Percentiles rank a stretch among this genome's conserved stretches.
These are phyloP conservation scores for Prunella himalayana DNA, from an alignment of 2,113 vertebrate species.

Conservation along the genomic window DNA sequence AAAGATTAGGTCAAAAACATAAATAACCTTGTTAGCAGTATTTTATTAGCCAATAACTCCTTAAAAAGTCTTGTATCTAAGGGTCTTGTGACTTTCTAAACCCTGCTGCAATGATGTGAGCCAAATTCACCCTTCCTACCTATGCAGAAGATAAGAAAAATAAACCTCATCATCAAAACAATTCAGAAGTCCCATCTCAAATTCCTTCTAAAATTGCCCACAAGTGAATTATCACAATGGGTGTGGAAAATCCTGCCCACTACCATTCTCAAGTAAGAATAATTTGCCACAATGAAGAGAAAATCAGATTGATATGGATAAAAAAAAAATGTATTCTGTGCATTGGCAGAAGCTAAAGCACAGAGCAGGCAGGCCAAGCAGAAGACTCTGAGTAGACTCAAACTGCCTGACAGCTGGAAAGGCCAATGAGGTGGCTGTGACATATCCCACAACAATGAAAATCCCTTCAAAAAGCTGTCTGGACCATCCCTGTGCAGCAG, in stretches of 20 bases:
- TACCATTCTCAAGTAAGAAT: neutral
- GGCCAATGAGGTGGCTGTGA: neutral
- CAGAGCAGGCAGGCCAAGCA: neutral
- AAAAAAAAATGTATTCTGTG: neutral
- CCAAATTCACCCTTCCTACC: neutral
- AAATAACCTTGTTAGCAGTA: neutral
- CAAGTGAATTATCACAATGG: neutral
- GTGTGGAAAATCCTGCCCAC: neutral
- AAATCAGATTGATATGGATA: neutral
- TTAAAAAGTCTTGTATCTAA: neutral
- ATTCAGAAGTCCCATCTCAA: neutral
- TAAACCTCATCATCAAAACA: neutral
- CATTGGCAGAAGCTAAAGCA: neutral
- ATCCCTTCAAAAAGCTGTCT: neutral
- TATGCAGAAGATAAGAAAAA: neutral
- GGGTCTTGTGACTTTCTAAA: neutral
- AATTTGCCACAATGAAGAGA: neutral
- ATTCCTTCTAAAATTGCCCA: neutral
- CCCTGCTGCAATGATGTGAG: neutral
- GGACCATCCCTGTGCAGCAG: neutral
- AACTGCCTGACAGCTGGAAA: neutral
- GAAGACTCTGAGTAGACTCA: neutral
- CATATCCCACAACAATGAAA: fast-evolving
- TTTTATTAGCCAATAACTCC: neutral
- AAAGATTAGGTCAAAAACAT: neutral